These are phyloP conservation scores for Genyomyrus donnyi DNA, from an alignment of 2,113 vertebrate species.

Conservation along the genomic window DNA sequence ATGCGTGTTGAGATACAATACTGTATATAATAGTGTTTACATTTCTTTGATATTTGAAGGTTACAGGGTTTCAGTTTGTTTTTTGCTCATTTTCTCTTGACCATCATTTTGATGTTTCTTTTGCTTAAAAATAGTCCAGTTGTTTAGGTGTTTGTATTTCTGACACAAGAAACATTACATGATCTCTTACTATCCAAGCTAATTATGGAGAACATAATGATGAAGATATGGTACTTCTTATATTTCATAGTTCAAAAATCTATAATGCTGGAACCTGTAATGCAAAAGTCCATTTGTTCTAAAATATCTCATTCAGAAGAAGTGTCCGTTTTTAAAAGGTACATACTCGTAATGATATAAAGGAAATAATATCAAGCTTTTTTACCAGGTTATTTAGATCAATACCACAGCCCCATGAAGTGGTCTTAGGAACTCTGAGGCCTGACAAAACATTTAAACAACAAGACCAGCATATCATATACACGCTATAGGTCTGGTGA, in stretches of 20 bases:
- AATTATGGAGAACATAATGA: not conserved
- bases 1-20: not conserved
- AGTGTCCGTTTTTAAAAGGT: slow-evolving; percentile 1
- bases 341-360: not conserved
- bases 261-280: not conserved
- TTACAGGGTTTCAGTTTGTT: not conserved
- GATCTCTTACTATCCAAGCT: not conserved
- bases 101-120: not conserved
- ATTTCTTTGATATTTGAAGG: not conserved
- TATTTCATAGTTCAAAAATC: not conserved
- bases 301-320: not conserved
- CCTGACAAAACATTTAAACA: not conserved
- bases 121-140: not conserved
- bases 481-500: not conserved
- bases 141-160: not conserved
- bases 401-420: not conserved
- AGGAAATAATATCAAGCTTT: not conserved
- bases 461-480: not conserved
- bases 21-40: not conserved
- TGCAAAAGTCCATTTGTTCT: not conserved
- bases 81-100: not conserved
- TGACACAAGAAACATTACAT: not conserved
- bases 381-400: not conserved
- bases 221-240: not conserved
- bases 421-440: not conserved